Base-by-base conservation (phyloP, 2,888 invertebrate species). In the Stenolophus ochropezus region DNA sequence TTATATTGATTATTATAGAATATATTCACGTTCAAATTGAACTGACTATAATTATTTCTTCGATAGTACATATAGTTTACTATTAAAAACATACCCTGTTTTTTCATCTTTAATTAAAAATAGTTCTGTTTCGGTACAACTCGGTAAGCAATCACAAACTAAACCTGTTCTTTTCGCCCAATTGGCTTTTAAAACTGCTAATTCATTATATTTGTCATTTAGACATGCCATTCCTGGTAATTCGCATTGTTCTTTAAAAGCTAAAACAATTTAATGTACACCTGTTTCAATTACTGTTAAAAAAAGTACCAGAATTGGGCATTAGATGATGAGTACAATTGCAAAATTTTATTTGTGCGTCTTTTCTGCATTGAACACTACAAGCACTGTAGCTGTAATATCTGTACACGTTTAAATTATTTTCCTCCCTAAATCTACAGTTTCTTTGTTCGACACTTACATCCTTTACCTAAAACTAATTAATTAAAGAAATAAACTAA, bases 341-440 rank as follows among this genome's bases (percentile, higher is more conserved):
- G 86, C 95, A 95, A 2, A 90, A 85, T 16, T 90, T 87, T 20
- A 93, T 84, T 85, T 94, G 94, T 0, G 92, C 92, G 82, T 90
- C 89, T 87, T 94, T 94, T 61, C 94, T 91, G 84, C 94, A 95
- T 81, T 93, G 92, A 0, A 94, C 93, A 0, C 92, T 92, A 85
- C 95, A 96, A 0, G 94, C 93, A 85, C 93, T 94, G 86, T 93
- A 94, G 58, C 94, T 95, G 86, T 95, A 95, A 82, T 91, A 90
- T 0, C 91, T 90, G 87, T 94, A 94, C 0, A 94, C 90, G 23
- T 92, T 90, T 6, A 92, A 89, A 71, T 91, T 88, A 76, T 93
- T 93, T 88, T 96, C 96, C 81, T 93, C 89, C 58, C 91, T 90
- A 86, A 94, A 95, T 6, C 93, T 92, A 85, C 96, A 96, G 65